Base-by-base conservation (phyloP, 2,113 vertebrate genomes). In the Paracyprichromis sp. region DNA sequence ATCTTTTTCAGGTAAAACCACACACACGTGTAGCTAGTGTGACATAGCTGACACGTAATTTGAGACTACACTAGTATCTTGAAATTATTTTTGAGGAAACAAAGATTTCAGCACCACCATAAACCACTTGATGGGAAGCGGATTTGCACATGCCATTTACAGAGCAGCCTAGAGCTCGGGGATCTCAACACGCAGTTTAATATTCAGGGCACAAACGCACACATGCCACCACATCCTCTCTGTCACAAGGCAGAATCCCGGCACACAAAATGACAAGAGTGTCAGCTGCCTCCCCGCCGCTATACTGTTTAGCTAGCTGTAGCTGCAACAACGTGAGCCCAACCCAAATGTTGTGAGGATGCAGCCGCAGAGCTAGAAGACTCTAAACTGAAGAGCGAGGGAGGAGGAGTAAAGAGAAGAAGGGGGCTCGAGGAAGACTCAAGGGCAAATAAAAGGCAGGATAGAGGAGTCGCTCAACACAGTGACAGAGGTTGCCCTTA, bases 191-290 rank as follows among this genome's bases (percentile, higher is more conserved):
- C 73, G 4, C 66, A 57, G 84, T 86, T 90, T 90, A 84, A 76
- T 84, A 90, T 93, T 91, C 90, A 69, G 40, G 36, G 31, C 92
- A 88, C 87, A 91, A 73, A 85, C 52, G 9, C 86, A 53, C 50
- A 85, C 86, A 86, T 84, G 40, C 86, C 31, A 78, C 86, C 88
- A 66, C 90, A 82, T 87, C 69, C 59, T 88, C 61, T 50, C 84
- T 57, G 53, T 82, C 54, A 80, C 86, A 87, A 85, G 89, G 84
- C 36, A 83, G 57, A 80, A 86, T 85, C 26, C 85, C 83, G 36
- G 80, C 81, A 82, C 80, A 81, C 6, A 40, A 86, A 87, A 83
- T 82, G 69, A 88, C 83, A 87, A 78, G 66, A 43, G 80, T 26
- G 6, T 90, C 82, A 84, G 50, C 85, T 91, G 83, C 87, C 86